Base-by-base conservation (phyloP, 2,113 vertebrate genomes). In the Australoheros scitulus region DNA sequence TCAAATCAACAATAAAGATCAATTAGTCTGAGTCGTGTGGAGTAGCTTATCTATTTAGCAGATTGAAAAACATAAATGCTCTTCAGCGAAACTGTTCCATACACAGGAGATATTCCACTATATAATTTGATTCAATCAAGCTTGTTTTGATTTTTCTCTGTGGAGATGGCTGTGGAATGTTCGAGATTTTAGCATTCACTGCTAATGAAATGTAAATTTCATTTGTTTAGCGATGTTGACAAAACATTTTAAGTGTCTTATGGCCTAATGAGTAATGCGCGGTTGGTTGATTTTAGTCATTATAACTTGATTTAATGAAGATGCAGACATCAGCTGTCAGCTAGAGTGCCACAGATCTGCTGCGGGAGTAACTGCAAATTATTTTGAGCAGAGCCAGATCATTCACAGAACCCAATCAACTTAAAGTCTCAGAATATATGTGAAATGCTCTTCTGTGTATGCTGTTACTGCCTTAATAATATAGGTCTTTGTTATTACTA, bases 1-100 rank as follows among this genome's bases (percentile, higher is more conserved):
- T 86, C 70, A 84, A 85, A 83, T 88, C 68, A 85, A 58, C 43
- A 82, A 89, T 90, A 83, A 85, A 24, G 43, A 81, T 56, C 24
- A 89, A 81, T 80, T 82, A 80, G 14, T 58, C 63, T 7, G 47
- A 58, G 59, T 11, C 14, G 3, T 47, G 55, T 63, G 65, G 75
- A 70, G 61, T 4, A 72, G 26, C 26, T 41, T 55, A n/a, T 3
- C 8, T 22, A 57, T 80, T 72, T 70, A 18, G 64, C 61, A 29
- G 60, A 52, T n/a, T 64, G 24, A 74, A 72, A 86, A 81, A 60
- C 52, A 76, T 11, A 56, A 77, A 56, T 18, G 52, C 61, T 68
- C 52, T 26, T 70, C 29, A 75, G 26, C 79, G 6, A 65, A 61
- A 76, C 11, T 60, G 10, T 64, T 76, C 57, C 11, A 14, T 76